Conservation (phyloP, 2,797 vertebrate genomes). For the Gymnoscopelus braueri region DNA sequence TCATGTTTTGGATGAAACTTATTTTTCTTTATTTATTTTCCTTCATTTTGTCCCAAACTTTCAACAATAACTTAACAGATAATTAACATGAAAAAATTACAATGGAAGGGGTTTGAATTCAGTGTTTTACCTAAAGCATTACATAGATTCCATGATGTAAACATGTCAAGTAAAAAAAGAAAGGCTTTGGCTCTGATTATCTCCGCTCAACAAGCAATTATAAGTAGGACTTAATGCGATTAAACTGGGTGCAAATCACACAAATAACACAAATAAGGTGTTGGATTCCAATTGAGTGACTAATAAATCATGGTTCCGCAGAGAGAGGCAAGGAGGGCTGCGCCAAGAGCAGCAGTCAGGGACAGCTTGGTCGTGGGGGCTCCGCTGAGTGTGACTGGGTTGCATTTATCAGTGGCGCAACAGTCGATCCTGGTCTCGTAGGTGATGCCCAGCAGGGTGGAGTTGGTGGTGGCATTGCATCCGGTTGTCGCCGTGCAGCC, state of each 20-base stretch:
- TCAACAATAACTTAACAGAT: slow-evolving; percentile 39
- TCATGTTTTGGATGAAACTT: too few species aligned
- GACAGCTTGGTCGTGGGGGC: slow-evolving; percentile 58
- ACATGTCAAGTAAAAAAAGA: neutral
- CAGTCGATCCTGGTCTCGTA: neutral
- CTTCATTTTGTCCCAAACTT: neutral
- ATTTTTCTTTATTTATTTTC: slow-evolving; percentile 46
- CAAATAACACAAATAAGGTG: neutral
- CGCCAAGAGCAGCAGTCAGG: slow-evolving; percentile 31
- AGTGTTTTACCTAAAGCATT: slow-evolving; percentile 56
- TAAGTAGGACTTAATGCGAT: neutral
- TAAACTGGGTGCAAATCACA: neutral
- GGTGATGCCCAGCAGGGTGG: neutral
- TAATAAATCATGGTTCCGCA: slow-evolving; percentile 55
- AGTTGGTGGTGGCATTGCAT: slow-evolving; percentile 5
- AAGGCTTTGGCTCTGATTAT: neutral
- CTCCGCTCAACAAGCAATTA: neutral
- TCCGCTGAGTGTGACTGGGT: slow-evolving; percentile 2
- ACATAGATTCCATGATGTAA: slow-evolving; percentile 48
- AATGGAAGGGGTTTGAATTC: slow-evolving; percentile 55
- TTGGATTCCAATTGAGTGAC: neutral
- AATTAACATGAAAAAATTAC: slow-evolving; percentile 30
- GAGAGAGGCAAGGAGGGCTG: slow-evolving; percentile 52
- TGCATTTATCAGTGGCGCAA: slow-evolving; percentile 64
- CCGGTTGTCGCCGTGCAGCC: neutral